Evolutionary conservation across 2,888 invertebrate genomes (phyloP), one percentile per base, ranked within the genome.

Genomic region (Digitonthophagus gazella): DNA sequence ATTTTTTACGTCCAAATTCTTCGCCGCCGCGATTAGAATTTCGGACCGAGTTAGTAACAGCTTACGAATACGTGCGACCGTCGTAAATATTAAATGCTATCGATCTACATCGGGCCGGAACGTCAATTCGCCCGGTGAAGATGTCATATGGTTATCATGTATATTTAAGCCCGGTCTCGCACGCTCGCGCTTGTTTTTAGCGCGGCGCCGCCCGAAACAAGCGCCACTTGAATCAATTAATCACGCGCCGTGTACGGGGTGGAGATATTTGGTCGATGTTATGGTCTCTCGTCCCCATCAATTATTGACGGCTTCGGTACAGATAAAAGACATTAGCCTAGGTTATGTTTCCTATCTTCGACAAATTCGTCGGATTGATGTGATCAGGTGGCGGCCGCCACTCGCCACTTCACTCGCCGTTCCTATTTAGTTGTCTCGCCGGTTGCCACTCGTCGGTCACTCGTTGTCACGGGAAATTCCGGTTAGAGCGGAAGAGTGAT

Each of bases 331-430:
- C 28, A 44, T 44, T 44, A 44, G 28, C 28, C 28, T 44, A 44
- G 28, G 28, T 44, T 44, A 44, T 44, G 28, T 44, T 44, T 44
- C 22, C 28, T 44, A 44, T 11, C 28, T 5, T 44, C 11, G 6
- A 44, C 28, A 44, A 44, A 65, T 15, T 22, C 18, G 20, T 55
- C 8, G 64, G 65, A 67, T 70, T 67, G 67, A 67, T 67, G 28
- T 58, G 58, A 54, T 65, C 14, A 54, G 14, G 6, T 54, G 8
- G 28, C 8, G 28, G 6, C 28, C 11, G 28, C 11, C 28, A 44
- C 6, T 44, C 28, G 11, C 1, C 28, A 8, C 6, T 44, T 11
- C 11, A 6, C 11, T 44, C 28, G 11, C 28, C 3, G 6, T 6
- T 44, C 28, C 22, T 4, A 3, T 15, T 19, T 15, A 44, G 11